Evolutionary conservation across 2,797 vertebrate genomes (phyloP).

Genomic region (Acomys russatus): DNA sequence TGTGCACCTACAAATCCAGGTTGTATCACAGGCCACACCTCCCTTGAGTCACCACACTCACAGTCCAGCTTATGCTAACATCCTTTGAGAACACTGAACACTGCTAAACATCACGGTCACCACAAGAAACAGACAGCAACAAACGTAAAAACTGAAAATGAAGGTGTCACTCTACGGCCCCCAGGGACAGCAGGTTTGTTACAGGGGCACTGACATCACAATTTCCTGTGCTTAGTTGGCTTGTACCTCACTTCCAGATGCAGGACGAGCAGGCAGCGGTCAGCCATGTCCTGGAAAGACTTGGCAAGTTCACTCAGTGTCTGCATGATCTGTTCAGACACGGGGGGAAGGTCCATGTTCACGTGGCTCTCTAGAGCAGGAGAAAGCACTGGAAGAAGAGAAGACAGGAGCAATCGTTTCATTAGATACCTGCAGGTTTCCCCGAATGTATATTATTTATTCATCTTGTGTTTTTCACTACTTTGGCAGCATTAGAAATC

Average conservation of each 20-base stretch:
- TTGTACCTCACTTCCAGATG: constrained; percentile 98
- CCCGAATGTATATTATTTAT: background rate
- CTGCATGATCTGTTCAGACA: constrained; percentile 96
- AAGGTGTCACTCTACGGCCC: background rate
- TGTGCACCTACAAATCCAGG: background rate
- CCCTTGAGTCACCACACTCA: background rate
- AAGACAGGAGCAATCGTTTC: background rate
- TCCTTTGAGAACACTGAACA: background rate
- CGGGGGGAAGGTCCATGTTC: constrained; percentile 92
- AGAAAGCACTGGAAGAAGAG: constrained; percentile 84
- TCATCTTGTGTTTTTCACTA: background rate
- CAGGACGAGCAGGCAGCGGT: constrained; percentile 96
- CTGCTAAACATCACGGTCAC: background rate
- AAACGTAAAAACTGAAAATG: background rate
- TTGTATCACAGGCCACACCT: background rate
- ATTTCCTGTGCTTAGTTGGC: background rate
- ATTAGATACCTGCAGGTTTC: background rate
- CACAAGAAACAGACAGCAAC: background rate
- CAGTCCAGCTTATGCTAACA: background rate
- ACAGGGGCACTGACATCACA: fast-evolving
- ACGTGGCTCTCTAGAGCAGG: constrained; percentile 92
- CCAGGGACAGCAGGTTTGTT: background rate
- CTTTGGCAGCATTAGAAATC: background rate
- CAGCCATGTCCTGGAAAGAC: constrained; percentile 97
- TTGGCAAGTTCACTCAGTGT: constrained; percentile 94